Evolutionary conservation across 1,140 invertebrate species (phyloP).

Genomic region (Rhagoletis zephyria): DNA sequence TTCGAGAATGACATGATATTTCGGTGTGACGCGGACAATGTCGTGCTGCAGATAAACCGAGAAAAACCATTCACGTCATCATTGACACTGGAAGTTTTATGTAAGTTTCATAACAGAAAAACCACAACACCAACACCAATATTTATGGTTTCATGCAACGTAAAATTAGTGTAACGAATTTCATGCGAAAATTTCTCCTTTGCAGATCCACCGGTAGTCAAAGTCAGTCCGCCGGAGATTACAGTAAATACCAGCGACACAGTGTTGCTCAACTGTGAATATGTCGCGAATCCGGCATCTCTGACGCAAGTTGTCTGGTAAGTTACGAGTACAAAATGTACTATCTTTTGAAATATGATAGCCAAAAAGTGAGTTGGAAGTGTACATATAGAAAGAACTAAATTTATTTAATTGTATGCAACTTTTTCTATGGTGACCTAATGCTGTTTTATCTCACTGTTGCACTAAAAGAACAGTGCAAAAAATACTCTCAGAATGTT

Average conservation of each 20-base stretch:
- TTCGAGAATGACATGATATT: conserved; percentile 87
- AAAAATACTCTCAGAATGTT: too few relatives aligned
- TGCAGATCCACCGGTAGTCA: conserved; percentile 87
- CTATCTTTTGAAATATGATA: background rate
- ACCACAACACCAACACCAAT: conserved; percentile 5
- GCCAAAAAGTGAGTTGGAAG: too few relatives aligned
- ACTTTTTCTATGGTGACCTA: background rate
- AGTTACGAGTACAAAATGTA: conserved; percentile 65
- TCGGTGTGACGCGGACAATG: conserved; percentile 86
- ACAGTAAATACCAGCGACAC: conserved; percentile 85
- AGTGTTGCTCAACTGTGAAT: conserved; percentile 83
- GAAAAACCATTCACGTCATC: conserved; percentile 82
- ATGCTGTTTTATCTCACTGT: background rate
- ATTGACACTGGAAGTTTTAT: conserved; percentile 84
- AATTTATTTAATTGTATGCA: background rate
- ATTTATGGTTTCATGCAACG: background rate
- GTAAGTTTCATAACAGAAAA: conserved; percentile 78
- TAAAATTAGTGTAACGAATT: conserved; percentile 10
- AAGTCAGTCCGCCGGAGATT: conserved; percentile 81
- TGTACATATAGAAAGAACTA: background rate
- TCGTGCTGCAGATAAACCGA: conserved; percentile 81
- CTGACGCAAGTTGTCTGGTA: conserved; percentile 85
- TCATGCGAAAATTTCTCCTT: conserved; percentile 57
- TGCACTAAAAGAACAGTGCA: background rate
- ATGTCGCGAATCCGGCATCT: conserved; percentile 86